Base-by-base conservation (phyloP, 2,797 vertebrate species). In the Schizopygopsis pylzovi region DNA sequence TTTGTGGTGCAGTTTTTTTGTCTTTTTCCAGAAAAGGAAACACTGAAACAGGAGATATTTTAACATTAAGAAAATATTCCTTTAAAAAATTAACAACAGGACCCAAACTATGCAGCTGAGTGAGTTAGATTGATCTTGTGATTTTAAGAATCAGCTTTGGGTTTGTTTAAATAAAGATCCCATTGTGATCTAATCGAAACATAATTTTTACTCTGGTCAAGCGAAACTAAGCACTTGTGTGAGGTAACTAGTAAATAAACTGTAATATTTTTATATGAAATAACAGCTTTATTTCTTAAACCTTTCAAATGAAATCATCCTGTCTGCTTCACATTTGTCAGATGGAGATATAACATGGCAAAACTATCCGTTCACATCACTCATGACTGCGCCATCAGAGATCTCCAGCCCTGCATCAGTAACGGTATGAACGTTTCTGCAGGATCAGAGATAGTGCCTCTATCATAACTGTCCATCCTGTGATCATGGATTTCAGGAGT, bases 401-500 rank as follows among this genome's bases (percentile, higher is more conserved):
- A 75, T 76, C 67, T 54, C 61, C 70, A 75, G 68, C 11, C 22
- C 28, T 86, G 56, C 81, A 86, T 86, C 82, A 85, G 39, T 83
- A 73, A 85, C 39, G 7, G 43, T 47, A 43, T 86, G 79, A 54
- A 80, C 41, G 72, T 80, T 81, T 72, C 70, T 84, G 77, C 28
- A 59, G 39, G 47, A 84, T 89, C 81, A 33, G 71, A 80, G 79
- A 86, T 83, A 79, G 77, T 3, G 12, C 56, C 68, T 45, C 43
- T 67, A 18, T 87, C 75, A 81, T 11, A 79, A 49, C 59, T 63
- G 70, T 77, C 33, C 33, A 33, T 33, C 75, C 70, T 73, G 52
- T 18, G 59, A 65, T 63, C 54, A 52, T 76, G 80, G 43, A 71
- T 84, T 88, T 89, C 47, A 78, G 79, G 56, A 84, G 15, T 86